Evolutionary conservation across 2,797 vertebrate species (phyloP).

Genomic region (Dermochelys coriacea): DNA sequence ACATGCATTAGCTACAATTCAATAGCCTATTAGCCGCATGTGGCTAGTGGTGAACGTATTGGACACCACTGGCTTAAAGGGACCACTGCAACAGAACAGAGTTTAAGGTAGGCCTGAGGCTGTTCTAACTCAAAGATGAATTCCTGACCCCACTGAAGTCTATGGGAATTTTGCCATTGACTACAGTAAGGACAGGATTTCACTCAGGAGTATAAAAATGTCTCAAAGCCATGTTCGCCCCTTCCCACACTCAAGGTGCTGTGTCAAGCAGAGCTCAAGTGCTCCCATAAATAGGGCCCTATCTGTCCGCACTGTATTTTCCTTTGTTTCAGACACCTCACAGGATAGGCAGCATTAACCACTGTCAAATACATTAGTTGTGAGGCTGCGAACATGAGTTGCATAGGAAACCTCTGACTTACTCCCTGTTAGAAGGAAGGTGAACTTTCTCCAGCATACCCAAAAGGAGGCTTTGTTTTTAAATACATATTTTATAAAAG

Average conservation of each 20-base stretch:
- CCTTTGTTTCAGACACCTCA: fast-evolving
- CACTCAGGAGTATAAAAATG: fast-evolving
- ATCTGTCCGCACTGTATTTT: background rate
- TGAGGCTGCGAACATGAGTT: background rate
- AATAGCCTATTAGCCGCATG: too few species aligned
- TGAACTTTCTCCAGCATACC: background rate
- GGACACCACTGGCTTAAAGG: background rate
- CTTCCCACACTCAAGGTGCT: background rate
- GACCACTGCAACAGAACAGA: background rate
- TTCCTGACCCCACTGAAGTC: background rate
- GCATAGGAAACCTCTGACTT: background rate
- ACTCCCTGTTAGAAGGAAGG: background rate
- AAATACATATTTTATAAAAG: background rate
- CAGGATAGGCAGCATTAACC: background rate
- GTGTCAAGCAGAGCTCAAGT: background rate
- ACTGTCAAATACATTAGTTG: background rate
- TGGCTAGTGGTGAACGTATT: too few species aligned
- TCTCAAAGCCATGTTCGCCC: background rate
- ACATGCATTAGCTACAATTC: too few species aligned
- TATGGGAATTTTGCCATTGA: background rate
- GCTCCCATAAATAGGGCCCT: background rate
- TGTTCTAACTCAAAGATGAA: background rate
- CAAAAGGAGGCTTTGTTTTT: background rate
- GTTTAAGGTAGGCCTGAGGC: background rate
- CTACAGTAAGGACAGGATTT: background rate